These are phyloP conservation scores for Nematolebias whitei DNA, from an alignment of 2,113 vertebrate genomes.

Conservation along the genomic window DNA sequence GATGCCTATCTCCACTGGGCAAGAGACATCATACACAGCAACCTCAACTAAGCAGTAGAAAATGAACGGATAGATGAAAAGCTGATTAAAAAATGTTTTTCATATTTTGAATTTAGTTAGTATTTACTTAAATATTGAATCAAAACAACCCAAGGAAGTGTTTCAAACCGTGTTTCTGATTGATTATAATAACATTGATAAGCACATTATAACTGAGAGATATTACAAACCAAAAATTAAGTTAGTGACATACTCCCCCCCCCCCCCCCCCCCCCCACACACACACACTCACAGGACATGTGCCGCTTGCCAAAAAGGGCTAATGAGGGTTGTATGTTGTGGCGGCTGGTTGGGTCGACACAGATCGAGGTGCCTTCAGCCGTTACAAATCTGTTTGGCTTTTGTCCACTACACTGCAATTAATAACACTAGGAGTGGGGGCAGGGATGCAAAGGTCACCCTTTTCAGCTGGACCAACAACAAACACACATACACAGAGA, in stretches of 20 bases:
- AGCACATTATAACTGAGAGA: not conserved
- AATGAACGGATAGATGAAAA: no score
- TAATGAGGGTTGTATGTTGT: slow-evolving; percentile 97
- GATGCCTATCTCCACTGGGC: no score
- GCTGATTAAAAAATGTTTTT: no score
- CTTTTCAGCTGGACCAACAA: slow-evolving; percentile 57
- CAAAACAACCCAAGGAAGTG: no score
- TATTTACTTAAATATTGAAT: no score
- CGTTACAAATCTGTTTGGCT: slow-evolving; percentile 99
- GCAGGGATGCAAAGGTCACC: slow-evolving; percentile 88
- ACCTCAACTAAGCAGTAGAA: no score
- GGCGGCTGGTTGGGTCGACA: slow-evolving; percentile 89
- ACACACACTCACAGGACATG: slow-evolving; percentile 26
- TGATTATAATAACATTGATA: no score
- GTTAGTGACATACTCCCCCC: slow-evolving; percentile 3
- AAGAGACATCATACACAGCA: no score
- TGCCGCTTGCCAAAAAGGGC: slow-evolving; percentile 85
- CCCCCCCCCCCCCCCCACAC: slow-evolving; percentile 22
- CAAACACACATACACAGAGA: slow-evolving; percentile 20
- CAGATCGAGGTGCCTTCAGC: slow-evolving; percentile 96
- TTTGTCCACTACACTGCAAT: slow-evolving; percentile 94
- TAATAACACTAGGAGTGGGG: slow-evolving; percentile 90
- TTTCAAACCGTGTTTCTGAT: no score
- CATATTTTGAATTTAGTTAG: no score
- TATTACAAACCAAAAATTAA: not conserved